phyloP scores from a whole-genome alignment of 2,113 vertebrate species.

The Actenoides lindsayi region DNA sequence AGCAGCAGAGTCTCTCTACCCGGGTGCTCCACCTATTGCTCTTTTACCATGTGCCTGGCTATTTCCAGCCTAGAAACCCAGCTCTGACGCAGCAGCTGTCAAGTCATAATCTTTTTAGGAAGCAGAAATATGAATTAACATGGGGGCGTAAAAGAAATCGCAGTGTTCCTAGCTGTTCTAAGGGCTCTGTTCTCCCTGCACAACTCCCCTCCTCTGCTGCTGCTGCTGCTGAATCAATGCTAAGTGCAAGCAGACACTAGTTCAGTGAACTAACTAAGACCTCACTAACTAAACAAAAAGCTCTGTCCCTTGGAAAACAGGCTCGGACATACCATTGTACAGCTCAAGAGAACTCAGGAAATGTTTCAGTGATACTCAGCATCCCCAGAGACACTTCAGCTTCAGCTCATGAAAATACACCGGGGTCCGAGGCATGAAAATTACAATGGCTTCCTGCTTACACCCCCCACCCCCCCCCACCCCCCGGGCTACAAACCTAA shows the following conservation, averaged over 20 bases:
- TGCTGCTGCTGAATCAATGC: background rate
- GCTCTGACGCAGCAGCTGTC: background rate
- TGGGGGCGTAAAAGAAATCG: background rate
- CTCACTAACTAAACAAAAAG: slow-evolving; percentile 70
- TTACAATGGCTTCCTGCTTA: slow-evolving; percentile 75
- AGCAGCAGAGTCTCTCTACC: background rate
- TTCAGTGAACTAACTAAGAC: slow-evolving; percentile 35
- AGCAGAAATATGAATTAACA: background rate
- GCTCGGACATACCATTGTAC: slow-evolving; percentile 64
- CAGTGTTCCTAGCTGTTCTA: background rate
- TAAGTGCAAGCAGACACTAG: background rate
- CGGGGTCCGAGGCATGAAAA: slow-evolving; percentile 70
- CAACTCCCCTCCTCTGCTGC: background rate
- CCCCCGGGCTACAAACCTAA: slow-evolving; percentile 53
- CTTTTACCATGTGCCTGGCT: background rate
- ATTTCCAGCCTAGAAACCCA: background rate
- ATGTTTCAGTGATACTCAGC: slow-evolving; percentile 75
- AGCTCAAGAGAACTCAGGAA: slow-evolving; percentile 78
- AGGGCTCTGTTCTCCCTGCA: background rate
- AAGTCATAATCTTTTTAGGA: background rate
- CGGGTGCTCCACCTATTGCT: background rate
- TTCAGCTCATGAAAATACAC: slow-evolving; percentile 77
- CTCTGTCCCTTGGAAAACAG: slow-evolving; percentile 64
- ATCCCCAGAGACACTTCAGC: slow-evolving; percentile 75
- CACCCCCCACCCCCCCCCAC: background rate